Percentiles rank a stretch among this genome's conserved stretches.
Evolutionary conservation across 2,888 invertebrate genomes (phyloP).

Genomic region (Cerastoderma edule): DNA sequence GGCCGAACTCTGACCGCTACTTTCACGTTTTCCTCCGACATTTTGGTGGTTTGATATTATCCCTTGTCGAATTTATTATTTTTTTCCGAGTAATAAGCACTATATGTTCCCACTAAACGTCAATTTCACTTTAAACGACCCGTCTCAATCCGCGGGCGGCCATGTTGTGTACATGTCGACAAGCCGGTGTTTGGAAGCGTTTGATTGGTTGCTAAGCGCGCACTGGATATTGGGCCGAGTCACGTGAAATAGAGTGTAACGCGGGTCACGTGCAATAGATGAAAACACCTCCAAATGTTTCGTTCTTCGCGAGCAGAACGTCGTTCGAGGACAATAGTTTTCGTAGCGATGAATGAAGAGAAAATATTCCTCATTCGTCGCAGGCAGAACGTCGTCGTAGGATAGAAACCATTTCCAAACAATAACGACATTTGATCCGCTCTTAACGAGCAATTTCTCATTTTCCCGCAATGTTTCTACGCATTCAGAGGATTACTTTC

Average conservation of each 20-base stretch:
- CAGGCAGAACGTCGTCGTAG: too few species aligned
- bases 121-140: neutral
- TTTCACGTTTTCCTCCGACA: slow-evolving; percentile 85
- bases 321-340: too few species aligned
- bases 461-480: slow-evolving; percentile 7
- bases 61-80: neutral
- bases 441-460: neutral
- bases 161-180: slow-evolving; percentile 62
- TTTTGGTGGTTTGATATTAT: slow-evolving; percentile 35
- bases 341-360: too few species aligned
- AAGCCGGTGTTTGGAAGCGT: slow-evolving; percentile 56
- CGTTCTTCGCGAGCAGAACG: too few species aligned
- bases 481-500: too few species aligned
- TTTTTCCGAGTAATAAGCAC: neutral
- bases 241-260: too few species aligned
- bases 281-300: too few species aligned
- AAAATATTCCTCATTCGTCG: too few species aligned
- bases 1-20: slow-evolving; percentile 86
- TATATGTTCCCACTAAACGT: neutral
- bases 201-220: slow-evolving; percentile 75
- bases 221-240: slow-evolving; percentile 17
- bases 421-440: too few species aligned
- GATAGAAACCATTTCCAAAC: too few species aligned
- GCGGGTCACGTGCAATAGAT: too few species aligned
- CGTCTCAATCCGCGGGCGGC: slow-evolving; percentile 39